Conservation (phyloP, 2,888 invertebrate genomes). For the Lochmaea capreae region DNA sequence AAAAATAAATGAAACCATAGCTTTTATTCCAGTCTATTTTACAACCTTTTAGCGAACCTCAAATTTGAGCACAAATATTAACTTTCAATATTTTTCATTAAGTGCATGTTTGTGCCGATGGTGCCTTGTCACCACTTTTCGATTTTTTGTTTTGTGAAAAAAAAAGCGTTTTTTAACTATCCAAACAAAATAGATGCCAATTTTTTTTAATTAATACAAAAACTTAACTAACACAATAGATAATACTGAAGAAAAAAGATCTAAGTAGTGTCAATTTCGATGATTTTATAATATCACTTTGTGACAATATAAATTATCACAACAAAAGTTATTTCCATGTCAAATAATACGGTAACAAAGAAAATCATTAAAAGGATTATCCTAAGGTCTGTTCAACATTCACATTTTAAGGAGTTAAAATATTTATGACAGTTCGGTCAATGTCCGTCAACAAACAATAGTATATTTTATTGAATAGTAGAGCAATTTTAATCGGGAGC, state of each 20-base stretch:
- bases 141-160: neutral
- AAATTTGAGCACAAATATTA: conserved; percentile 10
- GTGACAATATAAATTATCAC: neutral
- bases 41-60: neutral
- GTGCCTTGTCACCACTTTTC: neutral
- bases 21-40: neutral
- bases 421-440: too few species aligned
- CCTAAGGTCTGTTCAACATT: neutral
- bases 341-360: neutral
- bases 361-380: neutral
- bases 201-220: neutral
- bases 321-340: conserved; percentile 11
- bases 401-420: too few species aligned
- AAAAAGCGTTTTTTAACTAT: neutral
- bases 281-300: conserved; percentile 11
- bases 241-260: conserved; percentile 26
- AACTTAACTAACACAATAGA: neutral
- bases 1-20: neutral
- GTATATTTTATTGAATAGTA: too few species aligned
- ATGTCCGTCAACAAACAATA: too few species aligned
- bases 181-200: neutral
- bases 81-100: neutral
- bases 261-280: conserved; percentile 11
- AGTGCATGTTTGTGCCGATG: conserved; percentile 12
- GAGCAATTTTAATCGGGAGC: too few species aligned